Base-by-base conservation (phyloP, 2,888 invertebrate species). In the Eupithecia subumbrata region DNA sequence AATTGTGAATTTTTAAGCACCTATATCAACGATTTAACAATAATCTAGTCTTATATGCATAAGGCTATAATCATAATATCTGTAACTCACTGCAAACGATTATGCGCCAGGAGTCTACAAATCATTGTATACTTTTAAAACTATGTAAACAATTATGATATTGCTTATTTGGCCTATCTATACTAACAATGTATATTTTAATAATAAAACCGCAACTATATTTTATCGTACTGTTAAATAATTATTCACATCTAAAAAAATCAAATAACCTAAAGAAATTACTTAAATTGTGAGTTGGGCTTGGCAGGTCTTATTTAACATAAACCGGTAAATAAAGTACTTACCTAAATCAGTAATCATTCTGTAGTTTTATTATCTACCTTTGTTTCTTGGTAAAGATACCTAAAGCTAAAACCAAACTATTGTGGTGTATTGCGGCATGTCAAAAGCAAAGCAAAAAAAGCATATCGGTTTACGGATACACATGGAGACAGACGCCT, bases 241-340 rank as follows among this genome's bases (percentile, higher is more conserved):
- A 22, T 67, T 34, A 40, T 37, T 67, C 40, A 66, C 37, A 66
- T 66, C 30, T 30, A 18, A n/a, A 64, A 34, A 30, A 34, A 16
- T 64, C 18, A 34, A n/a, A 63, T 30, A 63, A 16, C 30, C 63
- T 30, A 16, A 66, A 67, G 9, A 14, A 67, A 67, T 67, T 40
- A 37, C 66, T 40, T 11, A n/a, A 37, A 40, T 67, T 40, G n/a
- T 67, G 66, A n/a, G n/a, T 66, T 67, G 37, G n/a, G n/a, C 25
- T 63, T 34, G 22, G 48, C 45, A 37, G n/a, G 43, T 60, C 66
- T 14, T 73, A 70, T 78, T 77, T 78, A 77, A 75, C 73, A 74
- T 78, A 74, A 76, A 71, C 72, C 71, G 81, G 80, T 80, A 80
- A 81, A 81, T 82, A 82, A 81, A 81, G 60, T n/a, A 67, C 34